Evolutionary conservation across 2,797 vertebrate species (phyloP).

Genomic region (Glossophaga mutica): DNA sequence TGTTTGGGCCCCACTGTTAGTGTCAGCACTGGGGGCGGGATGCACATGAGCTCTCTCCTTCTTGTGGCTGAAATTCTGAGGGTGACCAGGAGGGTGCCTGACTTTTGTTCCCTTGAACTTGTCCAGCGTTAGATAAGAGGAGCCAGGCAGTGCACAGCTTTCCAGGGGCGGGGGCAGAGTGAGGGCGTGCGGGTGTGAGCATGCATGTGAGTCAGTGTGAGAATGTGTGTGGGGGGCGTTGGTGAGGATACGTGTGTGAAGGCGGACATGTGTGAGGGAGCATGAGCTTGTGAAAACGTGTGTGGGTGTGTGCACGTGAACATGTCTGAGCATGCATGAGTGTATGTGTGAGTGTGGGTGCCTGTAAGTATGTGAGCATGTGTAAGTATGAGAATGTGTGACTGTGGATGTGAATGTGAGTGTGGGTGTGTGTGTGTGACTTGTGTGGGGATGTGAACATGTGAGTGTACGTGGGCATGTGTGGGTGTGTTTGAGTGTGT

Average conservation of each 20-base stretch:
- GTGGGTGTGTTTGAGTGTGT: neutral
- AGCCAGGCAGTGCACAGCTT: neutral
- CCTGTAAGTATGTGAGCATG: neutral
- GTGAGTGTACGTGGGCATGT: neutral
- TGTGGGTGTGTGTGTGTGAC: neutral
- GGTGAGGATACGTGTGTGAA: neutral
- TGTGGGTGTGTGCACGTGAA: neutral
- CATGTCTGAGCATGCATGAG: neutral
- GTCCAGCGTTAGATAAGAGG: rapidly evolving
- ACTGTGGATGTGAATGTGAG: neutral
- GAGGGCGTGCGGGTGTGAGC: neutral
- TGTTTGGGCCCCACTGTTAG: neutral
- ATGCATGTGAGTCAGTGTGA: neutral
- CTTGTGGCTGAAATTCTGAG: rapidly evolving
- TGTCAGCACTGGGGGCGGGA: neutral
- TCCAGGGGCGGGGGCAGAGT: neutral
- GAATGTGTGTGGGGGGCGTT: neutral
- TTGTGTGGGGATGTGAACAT: neutral
- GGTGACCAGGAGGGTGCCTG: neutral
- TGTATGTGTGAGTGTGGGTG: neutral
- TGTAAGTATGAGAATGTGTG: neutral
- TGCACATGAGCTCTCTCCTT: neutral
- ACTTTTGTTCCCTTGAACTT: too few species aligned
- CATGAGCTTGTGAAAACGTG: neutral
- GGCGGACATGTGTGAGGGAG: neutral